Conservation (phyloP, 2,888 invertebrate genomes). For the Carcina quercana region DNA sequence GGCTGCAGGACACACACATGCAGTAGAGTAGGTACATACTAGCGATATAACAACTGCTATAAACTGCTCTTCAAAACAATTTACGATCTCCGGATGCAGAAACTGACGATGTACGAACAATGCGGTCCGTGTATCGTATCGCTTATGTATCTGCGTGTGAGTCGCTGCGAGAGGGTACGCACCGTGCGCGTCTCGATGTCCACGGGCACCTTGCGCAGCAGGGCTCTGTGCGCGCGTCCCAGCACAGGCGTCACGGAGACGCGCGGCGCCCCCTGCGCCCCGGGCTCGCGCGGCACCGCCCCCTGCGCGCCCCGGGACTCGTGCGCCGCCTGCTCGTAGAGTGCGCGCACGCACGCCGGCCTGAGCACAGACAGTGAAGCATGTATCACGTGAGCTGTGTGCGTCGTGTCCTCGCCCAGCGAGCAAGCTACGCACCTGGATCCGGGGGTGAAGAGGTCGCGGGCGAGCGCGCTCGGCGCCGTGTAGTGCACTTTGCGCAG, state of each 20-base stretch:
- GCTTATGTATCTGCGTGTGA: too few relatives aligned
- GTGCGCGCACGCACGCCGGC: conserved; percentile 82
- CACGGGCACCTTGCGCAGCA: conserved; percentile 81
- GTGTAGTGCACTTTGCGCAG: conserved; percentile 84
- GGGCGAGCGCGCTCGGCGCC: conserved; percentile 79
- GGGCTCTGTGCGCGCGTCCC: conserved; percentile 79
- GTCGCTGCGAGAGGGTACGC: too few relatives aligned
- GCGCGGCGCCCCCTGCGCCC: conserved; percentile 79
- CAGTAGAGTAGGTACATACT: too few relatives aligned
- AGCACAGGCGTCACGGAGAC: conserved; percentile 89
- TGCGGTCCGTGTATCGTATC: too few relatives aligned
- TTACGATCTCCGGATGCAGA: too few relatives aligned
- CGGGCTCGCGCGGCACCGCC: conserved; percentile 77
- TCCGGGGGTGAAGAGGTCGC: conserved; percentile 83
- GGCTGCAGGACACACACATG: conserved; percentile 79
- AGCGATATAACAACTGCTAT: too few relatives aligned
- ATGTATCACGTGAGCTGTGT: background rate
- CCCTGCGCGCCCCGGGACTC: conserved; percentile 78
- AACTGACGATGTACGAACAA: too few relatives aligned
- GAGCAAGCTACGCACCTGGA: conserved; percentile 69
- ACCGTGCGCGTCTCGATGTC: conserved; percentile 93
- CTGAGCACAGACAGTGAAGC: conserved; percentile 48
- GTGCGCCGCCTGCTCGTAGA: conserved; percentile 86
- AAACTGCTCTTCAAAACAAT: too few relatives aligned
- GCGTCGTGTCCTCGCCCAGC: too few relatives aligned